phyloP scores from a whole-genome alignment of 1,140 invertebrate species.

The Saccostrea glomerata region DNA sequence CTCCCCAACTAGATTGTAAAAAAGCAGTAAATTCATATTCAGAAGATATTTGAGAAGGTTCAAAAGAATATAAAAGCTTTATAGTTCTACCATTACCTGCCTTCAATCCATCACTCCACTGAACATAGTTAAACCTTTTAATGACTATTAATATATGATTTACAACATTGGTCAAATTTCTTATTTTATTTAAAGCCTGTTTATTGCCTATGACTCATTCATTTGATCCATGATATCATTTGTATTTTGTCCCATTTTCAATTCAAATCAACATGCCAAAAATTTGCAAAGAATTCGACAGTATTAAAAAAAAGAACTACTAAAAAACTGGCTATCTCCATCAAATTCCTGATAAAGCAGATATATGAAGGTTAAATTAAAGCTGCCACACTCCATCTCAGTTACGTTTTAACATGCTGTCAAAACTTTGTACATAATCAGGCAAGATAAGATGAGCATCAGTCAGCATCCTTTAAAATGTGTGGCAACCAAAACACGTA shows the following conservation, averaged over 20 bases:
- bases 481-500: neutral
- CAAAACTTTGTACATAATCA: slow-evolving; percentile 29
- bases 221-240: neutral
- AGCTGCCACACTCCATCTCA: slow-evolving; percentile 8
- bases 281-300: slow-evolving; percentile 4
- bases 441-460: neutral
- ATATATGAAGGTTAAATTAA: neutral
- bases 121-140: neutral
- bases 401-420: neutral
- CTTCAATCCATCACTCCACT: neutral
- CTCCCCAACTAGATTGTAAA: neutral
- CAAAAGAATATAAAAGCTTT: neutral
- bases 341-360: neutral
- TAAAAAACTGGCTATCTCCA: neutral
- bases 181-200: neutral
- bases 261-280: slow-evolving; percentile 22
- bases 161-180: slow-evolving; percentile 7
- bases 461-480: neutral
- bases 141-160: neutral
- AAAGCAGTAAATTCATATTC: neutral
- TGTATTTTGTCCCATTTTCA: neutral
- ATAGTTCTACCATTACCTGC: slow-evolving; percentile 1
- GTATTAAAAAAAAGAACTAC: neutral
- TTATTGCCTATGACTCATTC: slow-evolving; percentile 1
- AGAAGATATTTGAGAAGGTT: slow-evolving; percentile 9